These are phyloP conservation scores for Formica aserva DNA, from an alignment of 2,888 invertebrate genomes.

Conservation along the genomic window DNA sequence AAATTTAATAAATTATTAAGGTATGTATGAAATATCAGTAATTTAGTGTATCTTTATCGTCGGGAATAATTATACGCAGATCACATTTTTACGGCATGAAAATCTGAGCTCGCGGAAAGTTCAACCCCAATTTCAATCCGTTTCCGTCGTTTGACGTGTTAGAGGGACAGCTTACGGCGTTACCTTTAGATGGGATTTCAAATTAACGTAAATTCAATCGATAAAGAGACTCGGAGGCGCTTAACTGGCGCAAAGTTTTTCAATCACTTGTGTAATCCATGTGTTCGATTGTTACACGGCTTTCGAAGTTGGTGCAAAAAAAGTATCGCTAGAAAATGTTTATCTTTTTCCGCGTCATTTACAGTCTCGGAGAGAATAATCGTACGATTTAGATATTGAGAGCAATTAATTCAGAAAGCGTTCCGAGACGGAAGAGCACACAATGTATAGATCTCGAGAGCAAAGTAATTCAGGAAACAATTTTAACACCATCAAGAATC, in stretches of 20 bases:
- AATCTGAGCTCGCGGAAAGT: not conserved
- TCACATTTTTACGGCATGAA: not conserved
- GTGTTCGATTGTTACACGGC: slow-evolving; percentile 45
- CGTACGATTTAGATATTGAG: not conserved
- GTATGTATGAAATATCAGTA: not conserved
- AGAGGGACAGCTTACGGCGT: not conserved
- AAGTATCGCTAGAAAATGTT: not conserved
- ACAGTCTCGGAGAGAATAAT: not conserved
- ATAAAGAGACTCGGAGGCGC: slow-evolving; percentile 33
- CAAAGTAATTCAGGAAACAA: not conserved
- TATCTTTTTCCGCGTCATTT: not conserved
- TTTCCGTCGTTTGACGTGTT: not conserved
- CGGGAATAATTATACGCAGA: not conserved
- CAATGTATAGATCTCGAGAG: not conserved
- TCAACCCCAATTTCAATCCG: not conserved
- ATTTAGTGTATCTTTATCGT: not conserved
- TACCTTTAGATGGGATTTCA: slow-evolving; percentile 29
- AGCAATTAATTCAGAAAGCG: not conserved
- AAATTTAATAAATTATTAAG: slow-evolving; percentile 8
- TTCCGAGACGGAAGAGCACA: not conserved
- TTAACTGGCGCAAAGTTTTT: slow-evolving; percentile 67
- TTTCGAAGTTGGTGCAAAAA: not conserved
- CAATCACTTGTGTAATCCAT: slow-evolving; percentile 59
- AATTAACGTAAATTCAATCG: slow-evolving; percentile 54
- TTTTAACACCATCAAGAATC: not conserved